Evolutionary conservation across 1,140 invertebrate genomes (phyloP), one percentile per base, ranked within the genome.

Genomic region (Drosophila repletoides): DNA sequence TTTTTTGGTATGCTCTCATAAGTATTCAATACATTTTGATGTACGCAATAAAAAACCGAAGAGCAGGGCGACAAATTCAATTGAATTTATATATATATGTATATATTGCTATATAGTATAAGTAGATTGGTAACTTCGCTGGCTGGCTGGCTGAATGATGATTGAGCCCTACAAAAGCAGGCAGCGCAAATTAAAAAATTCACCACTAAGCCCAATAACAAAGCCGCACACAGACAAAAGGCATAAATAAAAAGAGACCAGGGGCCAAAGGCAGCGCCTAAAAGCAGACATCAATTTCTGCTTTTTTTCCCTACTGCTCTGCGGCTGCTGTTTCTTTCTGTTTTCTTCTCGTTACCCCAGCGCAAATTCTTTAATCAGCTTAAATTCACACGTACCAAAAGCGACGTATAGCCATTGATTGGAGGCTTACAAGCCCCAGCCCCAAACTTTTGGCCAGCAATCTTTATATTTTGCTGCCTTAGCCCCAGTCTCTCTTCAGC

Each of bases 331-430:
- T 41, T 40, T 17, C 17, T 15, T 60, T 58, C 21, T 15, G 21
- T 28, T 22, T 29, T 38, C 38, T 51, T 51, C 52, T 51, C 68
- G 79, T 66, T 76, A 33, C 38, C 51, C 46, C 33, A 24, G 17
- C 34, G 51, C 45, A 88, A 88, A 88, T 88, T 73, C 84, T 80
- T 88, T 88, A 88, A 88, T 88, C 84, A 88, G 84, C 84, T 88
- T 88, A 88, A 88, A 88, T 88, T 88, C 84, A 88, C 84, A 88
- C 84, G 84, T 87, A 88, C 59, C 79, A 60, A 76, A 86, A 80
- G 76, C 80, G 81, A 80, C 72, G 81, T 77, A 86, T 56, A 86
- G 81, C 81, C 80, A 88, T 88, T 88, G 84, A 88, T 88, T 80
- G 76, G 75, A 77, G 74, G 75, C 64, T 88, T 77, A 70, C 65